Conservation (phyloP, 1,140 invertebrate genomes). For the Nasonia giraulti region DNA sequence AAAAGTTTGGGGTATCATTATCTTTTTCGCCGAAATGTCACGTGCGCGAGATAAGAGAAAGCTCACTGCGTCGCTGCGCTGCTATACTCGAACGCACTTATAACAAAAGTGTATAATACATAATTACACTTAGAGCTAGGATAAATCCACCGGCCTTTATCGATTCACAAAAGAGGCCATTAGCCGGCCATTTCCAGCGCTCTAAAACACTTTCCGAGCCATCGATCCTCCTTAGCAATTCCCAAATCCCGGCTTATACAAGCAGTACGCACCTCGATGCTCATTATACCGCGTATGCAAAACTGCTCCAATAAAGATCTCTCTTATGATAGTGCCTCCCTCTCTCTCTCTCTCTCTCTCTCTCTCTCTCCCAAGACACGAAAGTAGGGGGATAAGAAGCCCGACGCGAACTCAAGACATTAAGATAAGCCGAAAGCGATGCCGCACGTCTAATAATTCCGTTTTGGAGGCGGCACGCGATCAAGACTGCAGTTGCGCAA, state of each 20-base stretch:
- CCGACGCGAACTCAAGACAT: not conserved
- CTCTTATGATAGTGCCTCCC: not conserved
- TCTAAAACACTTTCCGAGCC: not conserved
- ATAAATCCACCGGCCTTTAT: not conserved
- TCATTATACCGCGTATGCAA: not conserved
- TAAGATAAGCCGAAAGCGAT: slow-evolving; percentile 38
- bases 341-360: not conserved
- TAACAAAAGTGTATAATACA: no score
- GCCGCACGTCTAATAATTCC: slow-evolving; percentile 38
- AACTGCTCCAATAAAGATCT: not conserved
- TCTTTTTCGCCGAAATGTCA: not conserved
- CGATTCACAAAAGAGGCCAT: not conserved
- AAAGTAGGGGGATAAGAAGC: slow-evolving; percentile 2
- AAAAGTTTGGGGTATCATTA: not conserved
- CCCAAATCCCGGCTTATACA: not conserved
- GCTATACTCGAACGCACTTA: not conserved
- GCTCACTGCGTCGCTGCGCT: not conserved
- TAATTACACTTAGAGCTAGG: not conserved
- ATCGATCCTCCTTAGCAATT: not conserved
- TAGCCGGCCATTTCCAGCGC: not conserved
- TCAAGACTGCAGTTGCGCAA: slow-evolving; percentile 46
- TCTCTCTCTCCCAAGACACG: not conserved
- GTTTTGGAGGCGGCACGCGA: not conserved
- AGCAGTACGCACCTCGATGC: not conserved
- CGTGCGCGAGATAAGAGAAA: not conserved